Base-by-base conservation (phyloP, 64 coral and sea anemone species). In the Stichodactyla mertensii region DNA sequence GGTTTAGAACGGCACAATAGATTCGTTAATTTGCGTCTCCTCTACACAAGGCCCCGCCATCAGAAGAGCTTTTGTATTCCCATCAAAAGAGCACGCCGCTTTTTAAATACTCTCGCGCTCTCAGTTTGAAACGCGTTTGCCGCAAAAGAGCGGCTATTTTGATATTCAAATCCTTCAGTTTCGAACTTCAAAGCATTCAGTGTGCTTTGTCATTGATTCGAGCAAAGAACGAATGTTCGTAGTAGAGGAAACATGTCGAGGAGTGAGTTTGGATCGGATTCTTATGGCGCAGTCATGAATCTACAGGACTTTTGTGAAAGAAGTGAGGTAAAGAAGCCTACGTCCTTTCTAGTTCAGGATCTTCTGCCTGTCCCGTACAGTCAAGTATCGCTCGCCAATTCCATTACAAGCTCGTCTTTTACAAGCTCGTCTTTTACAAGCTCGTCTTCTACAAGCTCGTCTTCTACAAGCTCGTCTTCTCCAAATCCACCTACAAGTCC, bases 291-390 rank as follows among this genome's bases (percentile, higher is more conserved):
- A 6, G 54, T 54, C 6, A 81, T 53, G 78, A 55, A 54, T 9
- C 54, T 81, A 55, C 78, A 81, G 6, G 53, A 81, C 19, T 53
- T 81, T 20, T 55, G 78, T 20, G 4, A 52, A 18, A 81, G 19
- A 53, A 20, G 15, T 22, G 78, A 81, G 78, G 4, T 53, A 15
- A 81, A 81, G 78, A 52, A 55, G 7, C 53, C 53, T 18, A 19
- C 78, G 24, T 55, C 77, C 10, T 79, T 81, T 20, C 36, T 52
- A 6, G 78, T 81, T 81, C 51, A 81, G 16, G 78, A 81, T 81
- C 53, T 81, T 19, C 54, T 81, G 15, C 78, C 78, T 18, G 78
- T 81, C 53, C 78, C 52, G 31, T 81, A 81, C 52, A 81, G 78
- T 81, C 31, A 81, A 54, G 26, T 55, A 7, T 81, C 78, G 6